phyloP scores from a whole-genome alignment of 2,888 invertebrate species.

The Steinernema carpocapsae region DNA sequence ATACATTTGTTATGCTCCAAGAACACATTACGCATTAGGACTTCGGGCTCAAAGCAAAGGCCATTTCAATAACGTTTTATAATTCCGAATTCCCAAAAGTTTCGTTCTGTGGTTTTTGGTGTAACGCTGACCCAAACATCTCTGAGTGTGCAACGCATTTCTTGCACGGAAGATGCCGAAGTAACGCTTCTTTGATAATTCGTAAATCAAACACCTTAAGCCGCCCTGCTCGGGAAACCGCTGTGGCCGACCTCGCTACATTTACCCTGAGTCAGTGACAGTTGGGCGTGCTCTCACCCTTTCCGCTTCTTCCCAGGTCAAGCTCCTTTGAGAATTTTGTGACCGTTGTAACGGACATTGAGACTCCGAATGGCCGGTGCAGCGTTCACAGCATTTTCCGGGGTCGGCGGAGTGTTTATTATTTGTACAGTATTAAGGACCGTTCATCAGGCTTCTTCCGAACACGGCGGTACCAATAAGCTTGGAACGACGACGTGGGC shows the following conservation, averaged over 20 bases:
- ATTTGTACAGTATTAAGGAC: conserved; percentile 37
- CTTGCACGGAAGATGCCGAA: neutral
- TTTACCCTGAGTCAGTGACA: neutral
- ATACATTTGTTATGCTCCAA: too few relatives aligned
- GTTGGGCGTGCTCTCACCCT: neutral
- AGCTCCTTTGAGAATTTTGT: conserved; percentile 39
- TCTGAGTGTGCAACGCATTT: neutral
- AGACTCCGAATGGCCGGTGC: conserved; percentile 43
- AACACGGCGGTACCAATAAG: conserved; percentile 59
- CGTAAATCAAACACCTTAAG: conserved; percentile 27
- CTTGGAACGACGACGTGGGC: conserved; percentile 55
- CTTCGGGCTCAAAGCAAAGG: too few relatives aligned
- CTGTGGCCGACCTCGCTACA: conserved; percentile 5
- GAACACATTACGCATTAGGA: too few relatives aligned
- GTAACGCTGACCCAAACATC: too few relatives aligned
- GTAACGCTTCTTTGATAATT: conserved; percentile 23
- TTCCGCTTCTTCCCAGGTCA: neutral
- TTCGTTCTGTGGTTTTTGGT: too few relatives aligned
- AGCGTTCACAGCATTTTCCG: conserved; percentile 42
- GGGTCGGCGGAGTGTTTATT: conserved; percentile 31
- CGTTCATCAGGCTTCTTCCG: conserved; percentile 40
- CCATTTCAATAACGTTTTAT: too few relatives aligned
- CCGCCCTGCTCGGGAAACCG: neutral
- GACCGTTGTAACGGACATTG: conserved; percentile 53
- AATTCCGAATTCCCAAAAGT: too few relatives aligned